Evolutionary conservation across 92 coral and sea anemone species (phyloP), one percentile per base, ranked within the genome.

Genomic region (Meandrina meandrites): DNA sequence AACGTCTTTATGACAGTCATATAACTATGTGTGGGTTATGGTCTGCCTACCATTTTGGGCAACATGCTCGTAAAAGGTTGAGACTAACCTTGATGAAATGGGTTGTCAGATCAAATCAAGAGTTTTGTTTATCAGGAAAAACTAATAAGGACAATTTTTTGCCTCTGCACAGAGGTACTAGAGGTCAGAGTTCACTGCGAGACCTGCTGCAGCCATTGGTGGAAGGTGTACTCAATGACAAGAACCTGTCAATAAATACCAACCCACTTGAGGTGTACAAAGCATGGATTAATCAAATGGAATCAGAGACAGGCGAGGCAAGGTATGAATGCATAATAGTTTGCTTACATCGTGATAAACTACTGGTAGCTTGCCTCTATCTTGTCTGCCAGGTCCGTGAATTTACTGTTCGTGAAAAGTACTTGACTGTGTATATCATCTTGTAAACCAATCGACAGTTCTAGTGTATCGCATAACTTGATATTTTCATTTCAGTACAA

Each of bases 191-290:
- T 31, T 97, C 97, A 2, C 83, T 97, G 64, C 90, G 96, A 62
- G 99, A 97, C 70, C 83, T 97, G 79, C 89, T 97, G 37, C 96
- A 97, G 81, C 99, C 99, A 3, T 70, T 97, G 53, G 98, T 97
- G 1, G 93, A 95, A 54, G 95, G 93, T 40, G 94, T 97, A 19
- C 89, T 97, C 11, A 93, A 93, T 86, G 98, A 97, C 86, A 92
- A 89, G 69, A 95, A 93, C 77, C 91, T 97, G 45, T 92, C 94
- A 56, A 95, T 96, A 21, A 93, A 95, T 84, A 93, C 97, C 78
- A 93, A 93, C 87, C 99, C 99, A 16, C 88, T 93, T 40, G 99
- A 97, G 72, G 95, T 97, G 56, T 97, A 97, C 91, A 97, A 97
- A 80, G 93, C 93, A 16, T 97, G 99, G 99, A 89, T 97, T 37